Evolutionary conservation across 2,797 vertebrate species (phyloP).

Genomic region (Ammospiza maritima): DNA sequence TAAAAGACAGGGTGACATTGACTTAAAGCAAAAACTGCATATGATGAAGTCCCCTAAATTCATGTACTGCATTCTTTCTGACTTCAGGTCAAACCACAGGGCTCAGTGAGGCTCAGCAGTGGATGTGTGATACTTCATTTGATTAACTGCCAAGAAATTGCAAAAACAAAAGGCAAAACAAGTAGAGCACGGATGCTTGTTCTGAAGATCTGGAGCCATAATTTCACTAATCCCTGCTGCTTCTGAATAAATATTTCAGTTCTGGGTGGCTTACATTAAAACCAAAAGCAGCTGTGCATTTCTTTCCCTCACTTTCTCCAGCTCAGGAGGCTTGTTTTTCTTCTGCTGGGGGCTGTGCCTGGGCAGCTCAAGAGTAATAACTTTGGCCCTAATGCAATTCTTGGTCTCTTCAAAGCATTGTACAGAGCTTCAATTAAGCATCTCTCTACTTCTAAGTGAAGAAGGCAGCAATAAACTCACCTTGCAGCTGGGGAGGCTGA

Average conservation of each 20-base stretch:
- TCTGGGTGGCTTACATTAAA: neutral
- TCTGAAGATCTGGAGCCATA: neutral
- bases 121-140: neutral
- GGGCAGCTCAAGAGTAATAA: neutral
- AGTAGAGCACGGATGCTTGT: neutral
- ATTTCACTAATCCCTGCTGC: neutral
- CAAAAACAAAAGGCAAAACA: neutral
- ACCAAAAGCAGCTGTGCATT: neutral
- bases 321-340: neutral
- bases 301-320: neutral
- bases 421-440: conserved; percentile 10
- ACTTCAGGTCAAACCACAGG: neutral
- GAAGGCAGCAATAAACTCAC: neutral
- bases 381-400: neutral
- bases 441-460: neutral
- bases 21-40: neutral
- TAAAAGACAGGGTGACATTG: neutral
- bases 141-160: neutral
- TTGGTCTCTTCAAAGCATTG: conserved; percentile 19
- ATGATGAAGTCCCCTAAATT: neutral
- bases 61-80: neutral
- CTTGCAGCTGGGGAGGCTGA: neutral
- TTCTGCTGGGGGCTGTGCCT: neutral
- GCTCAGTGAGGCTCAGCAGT: neutral
- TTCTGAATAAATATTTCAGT: neutral